These are phyloP conservation scores for Dinomys branickii DNA, from an alignment of 2,113 vertebrate genomes.

Conservation along the genomic window DNA sequence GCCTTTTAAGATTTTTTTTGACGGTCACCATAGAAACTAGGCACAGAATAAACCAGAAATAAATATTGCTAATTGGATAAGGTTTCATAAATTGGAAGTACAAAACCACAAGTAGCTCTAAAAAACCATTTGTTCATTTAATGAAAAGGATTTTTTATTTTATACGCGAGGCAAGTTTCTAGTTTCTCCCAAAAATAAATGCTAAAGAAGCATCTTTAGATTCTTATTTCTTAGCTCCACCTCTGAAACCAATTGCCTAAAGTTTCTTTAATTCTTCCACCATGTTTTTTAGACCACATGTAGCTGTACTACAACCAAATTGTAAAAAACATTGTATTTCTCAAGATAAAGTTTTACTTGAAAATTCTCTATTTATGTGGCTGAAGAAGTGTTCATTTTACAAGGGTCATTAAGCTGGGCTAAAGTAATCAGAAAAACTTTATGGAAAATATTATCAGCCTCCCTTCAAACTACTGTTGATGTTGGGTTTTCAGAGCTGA, in stretches of 20 bases:
- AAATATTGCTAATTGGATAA: not conserved
- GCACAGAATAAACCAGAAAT: not conserved
- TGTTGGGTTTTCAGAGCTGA: not conserved
- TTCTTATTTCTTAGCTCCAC: not conserved
- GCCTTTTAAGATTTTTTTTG: conserved; percentile 6
- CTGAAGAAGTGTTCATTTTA: not conserved
- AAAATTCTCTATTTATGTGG: not conserved
- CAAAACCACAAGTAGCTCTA: not conserved
- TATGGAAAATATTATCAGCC: not conserved
- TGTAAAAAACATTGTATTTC: not conserved
- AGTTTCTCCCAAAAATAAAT: not conserved
- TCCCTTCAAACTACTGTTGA: not conserved
- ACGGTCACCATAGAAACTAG: not conserved
- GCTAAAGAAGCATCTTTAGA: not conserved
- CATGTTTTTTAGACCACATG: not conserved
- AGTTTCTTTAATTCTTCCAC: not conserved
- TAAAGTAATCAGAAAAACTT: not conserved
- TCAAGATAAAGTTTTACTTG: not conserved
- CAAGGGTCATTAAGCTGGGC: not conserved
- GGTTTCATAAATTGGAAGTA: not conserved
- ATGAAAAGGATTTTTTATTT: not conserved
- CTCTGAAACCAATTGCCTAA: not conserved
- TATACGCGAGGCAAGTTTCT: not conserved
- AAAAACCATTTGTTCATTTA: not conserved
- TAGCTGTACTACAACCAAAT: not conserved